Conservation (phyloP, 2,113 vertebrate genomes). For the Pardalotus punctatus region DNA sequence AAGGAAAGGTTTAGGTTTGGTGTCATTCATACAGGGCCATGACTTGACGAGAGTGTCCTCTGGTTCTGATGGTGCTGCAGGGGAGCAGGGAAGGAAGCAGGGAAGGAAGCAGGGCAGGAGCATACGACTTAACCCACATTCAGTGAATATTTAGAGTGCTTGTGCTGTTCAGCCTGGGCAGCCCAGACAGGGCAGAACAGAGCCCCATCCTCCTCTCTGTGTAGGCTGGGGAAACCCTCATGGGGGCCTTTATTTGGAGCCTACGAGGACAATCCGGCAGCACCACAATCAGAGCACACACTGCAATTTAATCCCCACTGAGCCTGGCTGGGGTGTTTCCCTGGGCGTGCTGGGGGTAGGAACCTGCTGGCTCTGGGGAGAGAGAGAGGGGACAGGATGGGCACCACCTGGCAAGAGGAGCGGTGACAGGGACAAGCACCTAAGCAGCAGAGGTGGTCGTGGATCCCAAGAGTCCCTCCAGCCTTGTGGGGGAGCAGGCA, state of each 20-base stretch:
- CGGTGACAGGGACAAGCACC: background rate
- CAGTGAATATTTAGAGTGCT: background rate
- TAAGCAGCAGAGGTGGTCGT: background rate
- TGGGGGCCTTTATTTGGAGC: background rate
- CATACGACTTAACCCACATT: background rate
- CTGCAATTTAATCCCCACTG: background rate
- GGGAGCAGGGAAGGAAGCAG: background rate
- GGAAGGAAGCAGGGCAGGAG: background rate
- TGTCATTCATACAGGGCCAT: background rate
- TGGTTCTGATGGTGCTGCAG: background rate
- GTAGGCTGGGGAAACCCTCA: background rate
- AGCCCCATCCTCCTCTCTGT: background rate
- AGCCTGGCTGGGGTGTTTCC: background rate
- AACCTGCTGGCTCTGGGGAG: background rate
- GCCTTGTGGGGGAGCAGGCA: background rate
- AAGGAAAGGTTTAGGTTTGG: background rate
- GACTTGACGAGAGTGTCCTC: background rate
- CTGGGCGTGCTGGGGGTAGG: background rate
- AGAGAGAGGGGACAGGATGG: background rate
- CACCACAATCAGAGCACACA: rapidly evolving
- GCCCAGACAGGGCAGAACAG: background rate
- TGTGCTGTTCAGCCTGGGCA: background rate
- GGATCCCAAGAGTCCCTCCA: background rate
- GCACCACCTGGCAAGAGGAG: background rate
- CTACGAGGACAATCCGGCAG: too few relatives aligned